phyloP scores from a whole-genome alignment of 2,797 vertebrate species.

The Cephalopachus bancanus region DNA sequence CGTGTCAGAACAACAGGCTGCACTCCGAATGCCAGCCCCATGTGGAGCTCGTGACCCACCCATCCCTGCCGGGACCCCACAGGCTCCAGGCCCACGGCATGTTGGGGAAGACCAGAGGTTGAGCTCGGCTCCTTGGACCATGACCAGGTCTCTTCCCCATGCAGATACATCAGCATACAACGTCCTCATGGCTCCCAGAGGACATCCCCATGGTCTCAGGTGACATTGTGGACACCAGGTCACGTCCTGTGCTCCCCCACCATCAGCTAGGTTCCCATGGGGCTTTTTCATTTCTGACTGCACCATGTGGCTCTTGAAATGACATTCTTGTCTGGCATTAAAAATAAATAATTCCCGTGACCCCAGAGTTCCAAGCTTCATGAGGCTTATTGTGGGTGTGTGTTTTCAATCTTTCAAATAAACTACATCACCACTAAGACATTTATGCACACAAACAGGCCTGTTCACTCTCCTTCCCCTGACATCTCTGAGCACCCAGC shows the following conservation, averaged over 20 bases:
- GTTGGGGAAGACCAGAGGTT: slow-evolving; percentile 21
- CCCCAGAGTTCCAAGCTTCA: not conserved
- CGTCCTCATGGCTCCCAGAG: too few species aligned
- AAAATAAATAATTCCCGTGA: slow-evolving; percentile 3
- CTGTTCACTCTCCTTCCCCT: rapidly evolving
- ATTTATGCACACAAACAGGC: rapidly evolving
- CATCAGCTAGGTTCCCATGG: slow-evolving; percentile 40
- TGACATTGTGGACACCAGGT: too few species aligned
- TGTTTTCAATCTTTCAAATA: not conserved
- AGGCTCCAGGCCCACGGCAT: not conserved
- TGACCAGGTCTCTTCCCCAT: slow-evolving; percentile 34
- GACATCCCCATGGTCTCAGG: too few species aligned
- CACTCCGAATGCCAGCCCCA: slow-evolving; percentile 44
- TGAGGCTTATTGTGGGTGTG: not conserved
- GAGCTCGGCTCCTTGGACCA: slow-evolving; percentile 40
- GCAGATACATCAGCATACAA: not conserved
- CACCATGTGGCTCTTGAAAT: not conserved
- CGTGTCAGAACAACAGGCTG: rapidly evolving
- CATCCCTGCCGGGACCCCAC: not conserved
- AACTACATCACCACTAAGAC: not conserved
- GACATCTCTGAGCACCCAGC: rapidly evolving
- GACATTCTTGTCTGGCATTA: slow-evolving; percentile 22
- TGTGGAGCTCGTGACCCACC: not conserved
- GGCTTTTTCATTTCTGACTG: slow-evolving; percentile 75
- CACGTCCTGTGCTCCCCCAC: slow-evolving; percentile 44